Conservation (phyloP, 2,888 invertebrate species). For the Trichopria drosophilae region DNA sequence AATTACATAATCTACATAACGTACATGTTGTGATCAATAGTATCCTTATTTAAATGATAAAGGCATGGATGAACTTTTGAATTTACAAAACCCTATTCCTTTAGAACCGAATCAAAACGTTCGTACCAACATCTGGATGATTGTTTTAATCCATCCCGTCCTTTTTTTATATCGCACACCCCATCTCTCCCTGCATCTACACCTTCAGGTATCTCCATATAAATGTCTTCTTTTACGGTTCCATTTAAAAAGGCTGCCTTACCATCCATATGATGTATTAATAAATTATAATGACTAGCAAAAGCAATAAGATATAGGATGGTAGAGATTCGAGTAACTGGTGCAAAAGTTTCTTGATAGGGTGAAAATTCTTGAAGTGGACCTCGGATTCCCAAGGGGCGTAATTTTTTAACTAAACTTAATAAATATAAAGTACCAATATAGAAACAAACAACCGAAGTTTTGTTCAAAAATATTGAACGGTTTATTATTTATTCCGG, state of each 20-base stretch:
- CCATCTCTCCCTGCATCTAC: slow-evolving; percentile 1
- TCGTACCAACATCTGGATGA: slow-evolving; percentile 24
- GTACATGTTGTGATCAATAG: slow-evolving; percentile 18
- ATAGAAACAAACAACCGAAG: too few species aligned
- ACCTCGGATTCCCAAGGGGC: too few species aligned
- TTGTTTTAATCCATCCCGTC: slow-evolving; percentile 27
- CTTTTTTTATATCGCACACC: slow-evolving; percentile 27
- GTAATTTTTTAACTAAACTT: too few species aligned
- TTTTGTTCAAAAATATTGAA: too few species aligned
- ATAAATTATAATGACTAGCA: slow-evolving; percentile 29
- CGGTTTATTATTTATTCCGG: too few species aligned
- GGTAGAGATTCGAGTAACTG: slow-evolving; percentile 29
- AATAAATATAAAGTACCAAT: too few species aligned
- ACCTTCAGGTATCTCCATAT: slow-evolving; percentile 25
- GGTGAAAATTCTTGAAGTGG: too few species aligned
- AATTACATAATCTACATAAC: slow-evolving; percentile 20
- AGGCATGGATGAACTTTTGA: slow-evolving; percentile 17
- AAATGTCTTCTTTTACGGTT: slow-evolving; percentile 25
- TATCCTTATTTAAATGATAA: slow-evolving; percentile 15
- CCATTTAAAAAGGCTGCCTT: slow-evolving; percentile 28
- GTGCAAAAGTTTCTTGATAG: slow-evolving; percentile 29
- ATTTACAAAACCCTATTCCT: slow-evolving; percentile 16
- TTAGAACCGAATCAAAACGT: slow-evolving; percentile 6
- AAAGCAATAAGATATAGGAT: slow-evolving; percentile 31
- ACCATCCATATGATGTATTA: slow-evolving; percentile 33